These are phyloP conservation scores for Centroberyx gerrardi DNA, from an alignment of 2,797 vertebrate genomes.

Conservation along the genomic window DNA sequence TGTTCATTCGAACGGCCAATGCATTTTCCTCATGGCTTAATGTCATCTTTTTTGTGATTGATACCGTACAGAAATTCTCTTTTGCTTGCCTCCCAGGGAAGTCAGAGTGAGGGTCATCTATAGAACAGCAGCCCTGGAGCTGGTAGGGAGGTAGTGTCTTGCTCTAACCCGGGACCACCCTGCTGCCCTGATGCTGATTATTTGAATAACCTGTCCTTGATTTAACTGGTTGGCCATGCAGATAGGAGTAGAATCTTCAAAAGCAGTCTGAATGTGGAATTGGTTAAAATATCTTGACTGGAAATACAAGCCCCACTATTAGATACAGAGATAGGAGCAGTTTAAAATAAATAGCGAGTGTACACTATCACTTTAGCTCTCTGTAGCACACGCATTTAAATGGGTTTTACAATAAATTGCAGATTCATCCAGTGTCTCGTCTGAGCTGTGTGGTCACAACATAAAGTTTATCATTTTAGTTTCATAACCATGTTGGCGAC, in stretches of 20 bases:
- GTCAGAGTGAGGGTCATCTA: neutral
- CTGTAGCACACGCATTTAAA: constrained; percentile 1
- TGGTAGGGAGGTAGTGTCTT: neutral
- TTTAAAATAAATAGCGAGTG: neutral
- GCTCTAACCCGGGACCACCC: neutral
- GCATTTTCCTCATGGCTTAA: too few species aligned
- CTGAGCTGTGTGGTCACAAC: neutral
- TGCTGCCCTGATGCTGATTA: neutral
- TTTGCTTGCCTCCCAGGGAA: neutral
- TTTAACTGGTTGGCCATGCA: neutral
- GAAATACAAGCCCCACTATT: neutral
- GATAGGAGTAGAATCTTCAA: neutral
- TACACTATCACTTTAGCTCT: neutral
- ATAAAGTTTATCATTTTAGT: neutral
- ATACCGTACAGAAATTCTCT: neutral
- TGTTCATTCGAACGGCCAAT: too few species aligned
- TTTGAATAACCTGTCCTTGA: neutral
- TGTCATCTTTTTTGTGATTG: neutral
- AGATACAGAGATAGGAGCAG: neutral
- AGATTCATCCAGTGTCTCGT: neutral
- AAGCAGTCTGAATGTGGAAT: neutral
- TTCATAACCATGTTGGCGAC: constrained; percentile 8
- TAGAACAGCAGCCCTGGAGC: too few species aligned
- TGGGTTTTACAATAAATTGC: neutral
- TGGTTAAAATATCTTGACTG: neutral